These are phyloP conservation scores for Psococerastis gibbosa DNA, from an alignment of 2,888 invertebrate genomes.

Conservation along the genomic window DNA sequence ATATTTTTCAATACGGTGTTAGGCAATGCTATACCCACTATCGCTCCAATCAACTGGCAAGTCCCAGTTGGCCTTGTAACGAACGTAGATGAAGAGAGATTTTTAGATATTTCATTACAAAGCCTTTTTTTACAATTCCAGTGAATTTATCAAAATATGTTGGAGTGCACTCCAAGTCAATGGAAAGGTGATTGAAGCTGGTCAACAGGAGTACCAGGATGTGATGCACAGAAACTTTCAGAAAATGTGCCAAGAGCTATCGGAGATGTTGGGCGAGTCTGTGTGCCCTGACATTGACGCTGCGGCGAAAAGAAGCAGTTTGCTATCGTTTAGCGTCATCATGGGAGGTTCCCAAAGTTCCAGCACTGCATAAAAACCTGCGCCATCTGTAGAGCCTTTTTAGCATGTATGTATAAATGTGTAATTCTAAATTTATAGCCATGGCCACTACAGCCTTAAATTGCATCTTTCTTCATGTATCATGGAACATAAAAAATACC, in stretches of 20 bases:
- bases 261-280: slow-evolving; percentile 53
- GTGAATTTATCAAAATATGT: slow-evolving; percentile 80
- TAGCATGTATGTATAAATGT: too few species aligned
- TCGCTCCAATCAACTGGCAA: too few species aligned
- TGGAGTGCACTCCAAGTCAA: slow-evolving; percentile 79
- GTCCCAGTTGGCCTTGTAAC: too few species aligned
- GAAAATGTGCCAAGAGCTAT: slow-evolving; percentile 61
- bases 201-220: slow-evolving; percentile 85
- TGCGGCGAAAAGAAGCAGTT: slow-evolving; percentile 52
- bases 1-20: too few species aligned
- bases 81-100: too few species aligned
- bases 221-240: slow-evolving; percentile 70
- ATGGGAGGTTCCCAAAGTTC: slow-evolving; percentile 63
- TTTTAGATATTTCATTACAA: too few species aligned
- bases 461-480: too few species aligned
- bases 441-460: too few species aligned
- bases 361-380: slow-evolving; percentile 47
- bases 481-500: too few species aligned
- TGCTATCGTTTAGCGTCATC: slow-evolving; percentile 58
- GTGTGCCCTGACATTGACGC: slow-evolving; percentile 39
- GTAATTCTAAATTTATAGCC: too few species aligned
- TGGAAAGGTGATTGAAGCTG: slow-evolving; percentile 66
- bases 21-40: too few species aligned
- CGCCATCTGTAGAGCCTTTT: background rate
- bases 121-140: slow-evolving; percentile 24